phyloP scores from a whole-genome alignment of 2,888 invertebrate genomes.

The Sarcophaga caerulescens region DNA sequence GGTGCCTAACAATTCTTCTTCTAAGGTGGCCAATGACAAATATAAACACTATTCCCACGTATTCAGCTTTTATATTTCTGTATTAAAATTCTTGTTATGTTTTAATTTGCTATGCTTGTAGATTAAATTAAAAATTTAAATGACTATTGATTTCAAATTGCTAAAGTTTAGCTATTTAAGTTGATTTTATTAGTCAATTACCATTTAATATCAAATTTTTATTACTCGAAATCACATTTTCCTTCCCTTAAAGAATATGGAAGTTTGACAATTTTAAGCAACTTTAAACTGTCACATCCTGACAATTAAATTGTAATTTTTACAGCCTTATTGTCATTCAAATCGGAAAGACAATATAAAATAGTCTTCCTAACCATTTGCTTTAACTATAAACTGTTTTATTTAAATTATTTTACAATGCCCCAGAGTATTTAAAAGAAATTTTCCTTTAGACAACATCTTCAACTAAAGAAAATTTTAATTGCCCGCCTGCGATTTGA shows the following conservation, averaged over 20 bases:
- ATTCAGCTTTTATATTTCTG: no score
- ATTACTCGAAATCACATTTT: background rate
- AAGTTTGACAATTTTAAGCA: conserved; percentile 18
- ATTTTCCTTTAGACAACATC: background rate
- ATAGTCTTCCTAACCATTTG: background rate
- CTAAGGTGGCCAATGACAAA: no score
- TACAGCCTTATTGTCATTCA: conserved; percentile 7
- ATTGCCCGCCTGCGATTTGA: conserved; percentile 45
- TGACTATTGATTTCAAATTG: no score
- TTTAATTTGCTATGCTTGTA: no score
- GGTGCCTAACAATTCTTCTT: no score
- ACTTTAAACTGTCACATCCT: conserved; percentile 55
- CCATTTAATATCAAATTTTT: no score
- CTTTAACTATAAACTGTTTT: background rate
- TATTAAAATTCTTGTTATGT: no score
- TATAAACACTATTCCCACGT: no score
- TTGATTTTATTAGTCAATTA: no score
- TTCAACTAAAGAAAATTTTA: conserved; percentile 20
- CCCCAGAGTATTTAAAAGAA: conserved; percentile 28
- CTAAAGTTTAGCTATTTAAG: no score
- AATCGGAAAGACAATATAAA: background rate
- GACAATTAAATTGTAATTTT: conserved; percentile 47
- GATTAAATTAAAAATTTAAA: no score
- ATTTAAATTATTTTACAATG: conserved; percentile 42
- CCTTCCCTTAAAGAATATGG: background rate